These are phyloP conservation scores for Nymphalis c-album DNA, from an alignment of 2,888 invertebrate genomes.

Conservation along the genomic window DNA sequence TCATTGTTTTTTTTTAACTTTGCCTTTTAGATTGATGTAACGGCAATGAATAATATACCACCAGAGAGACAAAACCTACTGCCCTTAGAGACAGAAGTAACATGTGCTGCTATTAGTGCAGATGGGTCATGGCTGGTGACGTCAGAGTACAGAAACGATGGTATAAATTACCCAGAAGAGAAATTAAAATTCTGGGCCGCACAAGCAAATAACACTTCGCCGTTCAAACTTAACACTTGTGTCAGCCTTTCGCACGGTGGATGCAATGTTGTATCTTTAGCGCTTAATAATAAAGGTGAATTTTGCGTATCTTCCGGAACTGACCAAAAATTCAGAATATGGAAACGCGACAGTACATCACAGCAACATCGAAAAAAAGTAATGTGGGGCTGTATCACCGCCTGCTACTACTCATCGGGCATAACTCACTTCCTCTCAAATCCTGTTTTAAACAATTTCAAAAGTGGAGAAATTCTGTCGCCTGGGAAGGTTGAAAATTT, in stretches of 20 bases:
- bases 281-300: conserved; percentile 61
- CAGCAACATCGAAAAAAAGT: conserved; percentile 46
- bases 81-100: conserved; percentile 72
- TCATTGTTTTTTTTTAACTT: no score
- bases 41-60: conserved; percentile 67
- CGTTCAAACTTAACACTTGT: conserved; percentile 67
- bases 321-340: conserved; percentile 72
- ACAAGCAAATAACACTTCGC: conserved; percentile 48
- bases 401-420: conserved; percentile 74
- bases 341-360: conserved; percentile 57
- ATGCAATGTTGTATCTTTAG: conserved; percentile 64
- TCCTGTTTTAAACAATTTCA: conserved; percentile 61
- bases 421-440: conserved; percentile 60
- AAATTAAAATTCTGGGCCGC: conserved; percentile 70
- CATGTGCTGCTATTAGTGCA: conserved; percentile 66
- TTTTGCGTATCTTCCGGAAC: conserved; percentile 73
- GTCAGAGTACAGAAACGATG: conserved; percentile 73
- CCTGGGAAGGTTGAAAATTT: conserved; percentile 40
- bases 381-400: conserved; percentile 66
- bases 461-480: conserved; percentile 47
- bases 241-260: conserved; percentile 74
- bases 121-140: conserved; percentile 70
- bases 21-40: conserved; percentile 69
- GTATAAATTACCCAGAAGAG: conserved; percentile 69
- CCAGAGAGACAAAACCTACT: conserved; percentile 67